Conservation (phyloP, 2,888 invertebrate genomes). For the Hypena proboscidalis region DNA sequence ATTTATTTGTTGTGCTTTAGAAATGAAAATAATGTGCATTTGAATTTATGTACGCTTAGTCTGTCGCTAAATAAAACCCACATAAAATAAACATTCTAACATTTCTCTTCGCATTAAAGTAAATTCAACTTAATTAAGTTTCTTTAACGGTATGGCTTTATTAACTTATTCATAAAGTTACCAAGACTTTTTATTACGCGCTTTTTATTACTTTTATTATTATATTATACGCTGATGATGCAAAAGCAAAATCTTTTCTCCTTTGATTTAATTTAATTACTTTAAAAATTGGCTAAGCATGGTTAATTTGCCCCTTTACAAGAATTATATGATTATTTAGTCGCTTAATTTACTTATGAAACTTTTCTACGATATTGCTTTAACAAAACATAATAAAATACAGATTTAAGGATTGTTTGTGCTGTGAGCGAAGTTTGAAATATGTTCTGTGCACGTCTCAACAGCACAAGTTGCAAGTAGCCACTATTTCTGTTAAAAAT, state of each 20-base stretch:
- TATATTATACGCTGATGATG: slow-evolving; percentile 9
- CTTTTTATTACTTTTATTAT: too few relatives aligned
- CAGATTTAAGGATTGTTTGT: too few relatives aligned
- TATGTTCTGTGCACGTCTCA: too few relatives aligned
- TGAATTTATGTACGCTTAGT: slow-evolving; percentile 14
- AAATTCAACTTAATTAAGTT: slow-evolving; percentile 31
- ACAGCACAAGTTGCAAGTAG: too few relatives aligned
- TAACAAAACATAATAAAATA: too few relatives aligned
- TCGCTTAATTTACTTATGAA: neutral
- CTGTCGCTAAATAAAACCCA: slow-evolving; percentile 3
- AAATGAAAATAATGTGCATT: slow-evolving; percentile 13
- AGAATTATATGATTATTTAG: slow-evolving; percentile 20
- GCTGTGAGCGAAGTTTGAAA: too few relatives aligned
- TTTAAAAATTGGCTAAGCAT: slow-evolving; percentile 13
- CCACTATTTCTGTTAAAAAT: too few relatives aligned
- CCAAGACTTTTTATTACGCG: slow-evolving; percentile 15
- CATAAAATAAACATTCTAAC: slow-evolving; percentile 14
- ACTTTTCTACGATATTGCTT: too few relatives aligned
- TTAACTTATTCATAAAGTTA: slow-evolving; percentile 7
- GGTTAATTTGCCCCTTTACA: slow-evolving; percentile 21
- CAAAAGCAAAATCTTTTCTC: slow-evolving; percentile 24
- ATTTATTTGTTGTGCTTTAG: slow-evolving; percentile 26
- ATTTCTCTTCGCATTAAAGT: slow-evolving; percentile 12
- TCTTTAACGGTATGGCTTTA: slow-evolving; percentile 7
- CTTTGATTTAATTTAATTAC: slow-evolving; percentile 26